phyloP scores from a whole-genome alignment of 1,140 invertebrate genomes.

The Dreissena polymorpha region DNA sequence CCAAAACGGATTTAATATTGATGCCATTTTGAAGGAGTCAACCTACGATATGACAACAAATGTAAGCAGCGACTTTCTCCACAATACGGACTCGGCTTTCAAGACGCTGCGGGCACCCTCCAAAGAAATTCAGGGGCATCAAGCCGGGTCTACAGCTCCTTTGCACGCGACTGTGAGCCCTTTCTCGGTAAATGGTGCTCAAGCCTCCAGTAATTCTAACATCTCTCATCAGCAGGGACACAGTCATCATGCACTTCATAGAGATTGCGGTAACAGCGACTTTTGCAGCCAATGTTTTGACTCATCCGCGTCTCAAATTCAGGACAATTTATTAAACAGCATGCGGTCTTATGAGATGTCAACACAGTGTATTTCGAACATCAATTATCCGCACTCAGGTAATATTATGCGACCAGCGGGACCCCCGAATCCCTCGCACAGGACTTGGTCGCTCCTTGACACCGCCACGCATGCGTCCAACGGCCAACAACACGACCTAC shows the following conservation, averaged over 20 bases:
- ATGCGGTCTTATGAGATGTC: slow-evolving; percentile 50
- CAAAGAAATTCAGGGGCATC: background rate
- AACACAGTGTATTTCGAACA: slow-evolving; percentile 45
- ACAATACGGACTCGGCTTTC: slow-evolving; percentile 44
- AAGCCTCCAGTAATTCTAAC: background rate
- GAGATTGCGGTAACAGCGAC: slow-evolving; percentile 19
- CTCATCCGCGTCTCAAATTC: slow-evolving; percentile 43
- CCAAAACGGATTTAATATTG: slow-evolving; percentile 30
- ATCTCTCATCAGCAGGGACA: background rate
- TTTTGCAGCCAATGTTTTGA: slow-evolving; percentile 52
- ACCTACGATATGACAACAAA: slow-evolving; percentile 8
- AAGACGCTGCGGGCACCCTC: slow-evolving; percentile 7
- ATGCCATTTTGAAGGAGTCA: slow-evolving; percentile 11
- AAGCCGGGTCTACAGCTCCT: background rate
- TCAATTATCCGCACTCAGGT: slow-evolving; percentile 35
- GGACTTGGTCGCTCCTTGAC: slow-evolving; percentile 43
- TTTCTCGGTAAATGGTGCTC: background rate
- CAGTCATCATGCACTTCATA: background rate
- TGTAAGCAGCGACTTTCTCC: slow-evolving; percentile 25
- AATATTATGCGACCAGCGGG: slow-evolving; percentile 44
- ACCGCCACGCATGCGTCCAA: slow-evolving; percentile 6
- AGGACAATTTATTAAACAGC: slow-evolving; percentile 54
- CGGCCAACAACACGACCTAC: slow-evolving; percentile 27
- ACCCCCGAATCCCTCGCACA: background rate
- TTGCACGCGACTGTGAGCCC: background rate